Base-by-base conservation (phyloP, 2,113 vertebrate species). In the Phrynosoma platyrhinos region DNA sequence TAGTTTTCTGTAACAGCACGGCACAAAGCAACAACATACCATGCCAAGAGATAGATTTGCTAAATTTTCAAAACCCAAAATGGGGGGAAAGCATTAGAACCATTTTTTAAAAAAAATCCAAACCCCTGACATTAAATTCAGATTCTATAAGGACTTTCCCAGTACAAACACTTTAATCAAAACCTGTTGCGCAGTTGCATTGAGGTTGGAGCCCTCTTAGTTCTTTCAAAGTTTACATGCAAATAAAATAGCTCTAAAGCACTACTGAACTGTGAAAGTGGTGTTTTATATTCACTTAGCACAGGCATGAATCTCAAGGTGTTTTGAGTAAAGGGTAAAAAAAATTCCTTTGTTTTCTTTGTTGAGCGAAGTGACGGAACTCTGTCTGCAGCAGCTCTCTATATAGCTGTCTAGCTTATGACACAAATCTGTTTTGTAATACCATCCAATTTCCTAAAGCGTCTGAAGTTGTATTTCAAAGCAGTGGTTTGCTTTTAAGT, bases 401-500 rank as follows among this genome's bases (percentile, higher is more conserved):
- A 75, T 82, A 69, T 72, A 82, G 86, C 89, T 90, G 13, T 52
- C 88, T 87, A 92, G 93, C 85, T 90, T 94, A 72, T 66, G 88
- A 91, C 92, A 90, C 89, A 95, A 94, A 94, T 95, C 85, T 93
- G 79, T 87, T 93, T 72, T 72, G 42, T 90, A 90, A 92, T 2
- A 1, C 85, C 36, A 40, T 69, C 9, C 88, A 91, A 7, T 93
- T 96, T 94, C 94, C 7, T 7, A 89, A 92, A 95, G 91, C 40
- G 16, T 91, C 78, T 92, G 91, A 87, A 95, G 95, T 95, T 96
- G 95, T 93, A 83, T 96, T 90, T 95, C 86, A 90, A 91, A 95
- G 92, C 89, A 95, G 92, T 91, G 95, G 94, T 95, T 91, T 94
- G 87, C 94, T 95, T 96, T 96, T 92, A 95, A 94, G 93, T 93